Evolutionary conservation across 2,888 invertebrate genomes (phyloP), one percentile per base, ranked within the genome.

Genomic region (Sphaeridia pumilis): DNA sequence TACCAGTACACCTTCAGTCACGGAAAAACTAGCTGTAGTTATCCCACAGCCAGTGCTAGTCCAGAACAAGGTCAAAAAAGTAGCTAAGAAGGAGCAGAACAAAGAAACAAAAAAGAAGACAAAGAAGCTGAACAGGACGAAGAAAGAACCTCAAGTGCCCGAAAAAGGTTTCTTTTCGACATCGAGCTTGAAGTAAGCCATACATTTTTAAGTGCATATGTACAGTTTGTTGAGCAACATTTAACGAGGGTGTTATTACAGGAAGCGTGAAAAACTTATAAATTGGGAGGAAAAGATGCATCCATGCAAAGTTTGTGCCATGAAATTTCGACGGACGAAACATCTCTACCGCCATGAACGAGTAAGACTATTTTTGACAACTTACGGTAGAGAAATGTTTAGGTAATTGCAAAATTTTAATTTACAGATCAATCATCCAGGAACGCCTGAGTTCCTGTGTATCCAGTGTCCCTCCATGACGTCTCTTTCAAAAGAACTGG

Each of bases 401-500:
- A n/a, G n/a, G n/a, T n/a, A n/a, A n/a, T n/a, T n/a, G n/a, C n/a
- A n/a, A n/a, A n/a, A n/a, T n/a, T n/a, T n/a, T n/a, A n/a, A n/a
- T n/a, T n/a, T 36, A 20, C 38, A 52, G 52, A 52, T 52, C 12
- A 52, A 52, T 22, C 52, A 52, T 47, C 52, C 52, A 17, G 52
- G 52, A 1, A 14, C 12, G 4, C 34, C 52, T 2, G 52, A 52
- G 26, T 47, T 43, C 34, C 43, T 52, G 20, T 52, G 52, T 24
- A 47, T 47, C 25, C 46, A 52, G 42, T 52, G 52, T 34, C 52
- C 52, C 31, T 52, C 52, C 41, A 47, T 52, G 52, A 52, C 52
- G 17, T 17, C 52, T 2, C 47, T 52, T 5, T 46, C 52, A 2
- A 38, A 42, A 21, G 52, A 52, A 43, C 34, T 52, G 31, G 38